These are phyloP conservation scores for Blastobasis adustella DNA, from an alignment of 2,888 invertebrate genomes.

Conservation along the genomic window DNA sequence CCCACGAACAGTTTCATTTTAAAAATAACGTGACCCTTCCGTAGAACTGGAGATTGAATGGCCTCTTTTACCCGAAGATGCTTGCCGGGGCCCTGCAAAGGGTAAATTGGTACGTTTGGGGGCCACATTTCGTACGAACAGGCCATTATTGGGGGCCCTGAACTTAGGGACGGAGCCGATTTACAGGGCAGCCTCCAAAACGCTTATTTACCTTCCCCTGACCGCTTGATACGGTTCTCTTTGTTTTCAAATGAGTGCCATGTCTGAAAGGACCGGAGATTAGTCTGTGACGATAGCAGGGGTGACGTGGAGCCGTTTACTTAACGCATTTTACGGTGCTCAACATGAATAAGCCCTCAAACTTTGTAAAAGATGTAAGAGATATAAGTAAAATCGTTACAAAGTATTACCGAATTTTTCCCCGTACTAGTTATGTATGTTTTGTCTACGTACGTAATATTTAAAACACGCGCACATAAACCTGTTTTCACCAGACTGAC, in stretches of 20 bases:
- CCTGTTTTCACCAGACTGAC: too few species aligned
- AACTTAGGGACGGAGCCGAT: constrained; percentile 32
- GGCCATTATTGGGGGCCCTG: constrained; percentile 43
- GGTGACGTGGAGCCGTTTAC: too few species aligned
- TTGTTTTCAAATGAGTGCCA: constrained; percentile 3
- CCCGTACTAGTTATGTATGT: too few species aligned
- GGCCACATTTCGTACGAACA: constrained; percentile 43
- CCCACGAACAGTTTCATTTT: constrained; percentile 39
- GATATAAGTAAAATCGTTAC: too few species aligned
- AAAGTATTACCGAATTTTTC: too few species aligned
- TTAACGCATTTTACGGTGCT: too few species aligned
- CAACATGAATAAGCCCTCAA: too few species aligned
- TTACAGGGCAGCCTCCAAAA: constrained; percentile 26
- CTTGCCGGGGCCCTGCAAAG: constrained; percentile 28
- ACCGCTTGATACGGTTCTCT: constrained; percentile 10
- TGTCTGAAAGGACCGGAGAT: background rate
- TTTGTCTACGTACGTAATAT: too few species aligned
- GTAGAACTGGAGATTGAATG: constrained; percentile 40
- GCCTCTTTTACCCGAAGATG: constrained; percentile 35
- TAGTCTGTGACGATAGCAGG: background rate
- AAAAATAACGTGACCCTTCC: constrained; percentile 42
- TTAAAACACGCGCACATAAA: too few species aligned
- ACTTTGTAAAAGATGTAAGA: too few species aligned
- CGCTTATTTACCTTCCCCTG: constrained; percentile 22
- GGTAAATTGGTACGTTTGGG: constrained; percentile 49